Evolutionary conservation across 2,888 invertebrate genomes (phyloP).

Genomic region (Sesia apiformis): DNA sequence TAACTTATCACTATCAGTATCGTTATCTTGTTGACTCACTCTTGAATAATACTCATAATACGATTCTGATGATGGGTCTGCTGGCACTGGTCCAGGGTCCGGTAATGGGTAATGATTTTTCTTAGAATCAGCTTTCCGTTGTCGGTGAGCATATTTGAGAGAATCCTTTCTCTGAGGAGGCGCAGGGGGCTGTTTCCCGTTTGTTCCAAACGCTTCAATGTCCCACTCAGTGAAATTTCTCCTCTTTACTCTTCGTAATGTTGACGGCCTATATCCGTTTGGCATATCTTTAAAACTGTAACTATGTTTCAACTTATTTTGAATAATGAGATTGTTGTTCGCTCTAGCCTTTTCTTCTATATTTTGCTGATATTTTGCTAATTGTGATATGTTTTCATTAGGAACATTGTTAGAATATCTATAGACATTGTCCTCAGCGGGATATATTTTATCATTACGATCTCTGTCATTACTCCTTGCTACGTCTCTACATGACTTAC

Average conservation of each 20-base stretch:
- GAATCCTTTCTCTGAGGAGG: constrained; percentile 68
- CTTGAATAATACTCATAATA: constrained; percentile 70
- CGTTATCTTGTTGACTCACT: constrained; percentile 67
- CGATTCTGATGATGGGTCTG: constrained; percentile 63
- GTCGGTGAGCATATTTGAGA: constrained; percentile 66
- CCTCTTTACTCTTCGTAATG: constrained; percentile 69
- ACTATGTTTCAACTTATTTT: constrained; percentile 69
- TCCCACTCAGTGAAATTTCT: constrained; percentile 76
- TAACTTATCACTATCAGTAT: constrained; percentile 64
- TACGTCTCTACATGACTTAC: constrained; percentile 66
- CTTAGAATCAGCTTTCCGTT: constrained; percentile 61
- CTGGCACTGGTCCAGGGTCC: constrained; percentile 61
- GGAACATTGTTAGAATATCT: constrained; percentile 42
- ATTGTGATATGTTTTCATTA: constrained; percentile 63
- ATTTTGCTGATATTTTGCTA: constrained; percentile 78
- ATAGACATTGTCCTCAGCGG: constrained; percentile 44
- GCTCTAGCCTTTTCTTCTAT: constrained; percentile 69
- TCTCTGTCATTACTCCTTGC: constrained; percentile 45
- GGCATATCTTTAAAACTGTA: constrained; percentile 76
- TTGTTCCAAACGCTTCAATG: constrained; percentile 52
- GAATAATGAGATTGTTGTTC: constrained; percentile 68
- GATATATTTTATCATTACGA: constrained; percentile 39
- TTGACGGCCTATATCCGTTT: constrained; percentile 77
- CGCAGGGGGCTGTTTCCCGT: constrained; percentile 49
- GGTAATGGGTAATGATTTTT: constrained; percentile 57